Evolutionary conservation across 30 jellyfish, hydroid and myxozoan genomes (phyloP).

Genomic region (Aurelia aurita complex sp. Pacific): DNA sequence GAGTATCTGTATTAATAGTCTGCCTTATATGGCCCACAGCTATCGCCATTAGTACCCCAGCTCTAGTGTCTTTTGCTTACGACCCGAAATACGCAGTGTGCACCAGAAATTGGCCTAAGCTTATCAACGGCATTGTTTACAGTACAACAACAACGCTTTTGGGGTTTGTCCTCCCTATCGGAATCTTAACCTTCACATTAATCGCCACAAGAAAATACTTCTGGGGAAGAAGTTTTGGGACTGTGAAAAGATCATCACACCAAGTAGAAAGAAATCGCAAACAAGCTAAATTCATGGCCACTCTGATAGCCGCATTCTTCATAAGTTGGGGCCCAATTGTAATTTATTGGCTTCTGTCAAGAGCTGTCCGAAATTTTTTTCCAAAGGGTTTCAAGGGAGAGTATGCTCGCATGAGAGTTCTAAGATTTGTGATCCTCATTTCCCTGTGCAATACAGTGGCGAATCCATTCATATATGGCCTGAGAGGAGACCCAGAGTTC

Average conservation of each 20-base stretch:
- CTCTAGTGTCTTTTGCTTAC: background rate
- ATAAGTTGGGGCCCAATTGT: background rate
- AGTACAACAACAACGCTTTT: background rate
- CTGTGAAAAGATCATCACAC: background rate
- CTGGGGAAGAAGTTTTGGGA: background rate
- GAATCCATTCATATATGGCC: constrained; percentile 16
- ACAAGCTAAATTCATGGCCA: background rate
- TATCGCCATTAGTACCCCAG: background rate
- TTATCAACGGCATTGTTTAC: constrained; percentile 1
- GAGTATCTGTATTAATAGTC: background rate
- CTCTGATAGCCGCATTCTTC: background rate
- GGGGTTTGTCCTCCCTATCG: constrained; percentile 8
- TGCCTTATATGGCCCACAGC: background rate
- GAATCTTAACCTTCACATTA: background rate
- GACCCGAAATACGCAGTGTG: constrained; percentile 4
- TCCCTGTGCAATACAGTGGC: constrained; percentile 20
- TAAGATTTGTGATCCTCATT: background rate
- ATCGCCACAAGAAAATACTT: constrained; percentile 2
- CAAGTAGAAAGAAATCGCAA: background rate
- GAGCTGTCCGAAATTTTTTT: too few species aligned
- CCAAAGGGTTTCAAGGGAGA: constrained; percentile 30
- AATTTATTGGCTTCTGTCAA: constrained; percentile 10
- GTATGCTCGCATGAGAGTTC: background rate
- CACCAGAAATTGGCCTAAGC: constrained; percentile 14
- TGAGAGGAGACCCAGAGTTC: background rate